Base-by-base conservation (phyloP, 2,888 invertebrate genomes). In the Frankliniella intonsa region DNA sequence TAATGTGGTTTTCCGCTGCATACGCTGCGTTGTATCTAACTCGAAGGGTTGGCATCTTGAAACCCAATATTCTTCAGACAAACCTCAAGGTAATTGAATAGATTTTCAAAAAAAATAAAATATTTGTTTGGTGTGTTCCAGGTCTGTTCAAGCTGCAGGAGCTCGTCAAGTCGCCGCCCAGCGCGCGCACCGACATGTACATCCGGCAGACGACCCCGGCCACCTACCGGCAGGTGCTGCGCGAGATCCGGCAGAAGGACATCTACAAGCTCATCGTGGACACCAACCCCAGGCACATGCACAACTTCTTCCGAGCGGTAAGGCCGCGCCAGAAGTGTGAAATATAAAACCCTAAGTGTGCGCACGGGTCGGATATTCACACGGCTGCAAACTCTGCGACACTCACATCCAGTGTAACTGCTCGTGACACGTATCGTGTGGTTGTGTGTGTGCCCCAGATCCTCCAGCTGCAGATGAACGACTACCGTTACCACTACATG, bases 401-500 rank as follows among this genome's bases (percentile, higher is more conserved):
- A 27, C 1, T 22, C 2, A 80, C n/a, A 7, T 3, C 3, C 22
- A 80, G 80, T 25, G 19, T 25, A 80, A 80, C 19, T 80, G n/a
- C 19, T 19, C n/a, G 27, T 25, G 22, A 38, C 80, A 80, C 19
- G 2, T 80, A 25, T 80, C n/a, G 80, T 80, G n/a, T 38, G n/a
- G 19, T n/a, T 80, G 27, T 80, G 50, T 22, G 62, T 81, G 50
- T 49, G 38, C 0, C 62, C 55, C 92, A 98, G 97, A 96, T 97
- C 85, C 89, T 97, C 22, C 96, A 97, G 87, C 90, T 97, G 14
- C 97, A 76, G 69, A 98, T 98, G 97, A 97, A 97, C 87, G 97
- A 97, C 87, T 95, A 96, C 88, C 91, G 95, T 86, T 97, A 97
- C 87, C 97, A 98, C 88, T 98, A 97, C 87, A 94, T 97, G 90